Evolutionary conservation across 2,888 invertebrate species (phyloP), one percentile per base, ranked within the genome.

Genomic region (Tanypteryx hageni): DNA sequence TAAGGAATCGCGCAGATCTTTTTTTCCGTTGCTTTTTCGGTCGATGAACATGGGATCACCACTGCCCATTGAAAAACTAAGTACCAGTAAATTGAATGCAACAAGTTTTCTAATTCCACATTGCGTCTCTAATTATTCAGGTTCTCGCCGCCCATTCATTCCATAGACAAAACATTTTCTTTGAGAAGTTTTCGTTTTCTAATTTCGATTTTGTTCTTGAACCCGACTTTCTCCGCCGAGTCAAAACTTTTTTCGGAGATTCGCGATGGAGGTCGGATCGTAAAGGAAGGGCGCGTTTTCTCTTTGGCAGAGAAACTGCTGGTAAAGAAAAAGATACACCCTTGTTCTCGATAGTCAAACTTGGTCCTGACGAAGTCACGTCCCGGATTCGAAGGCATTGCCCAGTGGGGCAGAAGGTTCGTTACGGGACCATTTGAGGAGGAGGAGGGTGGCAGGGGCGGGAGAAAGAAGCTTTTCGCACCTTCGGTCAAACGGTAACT

Each of bases 341-440:
- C 76, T 76, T 27, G 76, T 76, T n/a, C 9, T 68, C 68, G 18
- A 18, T 9, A 27, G 27, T 76, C 76, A 27, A 76, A 76, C 27
- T 44, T 44, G 44, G 68, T 22, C n/a, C 68, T 18, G 22, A 9
- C 22, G 22, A 76, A 76, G 76, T 27, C 76, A 76, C 76, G 76
- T 76, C 27, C 27, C 22, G 13, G 22, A 76, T 27, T 76, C 68
- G 68, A 18, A 27, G 76, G 22, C 22, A 13, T 27, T 76, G 76
- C 76, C 76, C 76, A 76, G 76, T 76, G 76, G 76, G 76, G 22
- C 76, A 18, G 22, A 22, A n/a, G 27, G 76, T n/a, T 76, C 76
- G 76, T 76, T 76, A 76, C 76, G 76, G 76, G 76, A 76, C 76
- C 76, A 18, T 27, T 27, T 76, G 27, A 27, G 76, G 11, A 0